Percentiles rank a stretch among this genome's conserved stretches.
Conservation (phyloP, 2,113 vertebrate species). For the Pygoscelis antarcticus region DNA sequence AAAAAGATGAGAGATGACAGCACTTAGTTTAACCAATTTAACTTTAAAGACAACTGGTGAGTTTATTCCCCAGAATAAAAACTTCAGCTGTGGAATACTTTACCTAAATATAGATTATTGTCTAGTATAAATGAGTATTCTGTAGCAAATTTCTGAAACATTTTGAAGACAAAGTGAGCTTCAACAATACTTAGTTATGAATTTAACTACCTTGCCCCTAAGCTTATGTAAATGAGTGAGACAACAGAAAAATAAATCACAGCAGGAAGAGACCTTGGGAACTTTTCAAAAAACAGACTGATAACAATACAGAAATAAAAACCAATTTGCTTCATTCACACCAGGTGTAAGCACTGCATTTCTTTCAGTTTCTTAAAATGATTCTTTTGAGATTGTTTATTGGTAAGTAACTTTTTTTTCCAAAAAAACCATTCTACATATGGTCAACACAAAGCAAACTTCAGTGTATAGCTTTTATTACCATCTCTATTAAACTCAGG, state of each 20-base stretch:
- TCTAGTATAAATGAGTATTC: background rate
- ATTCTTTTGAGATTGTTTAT: background rate
- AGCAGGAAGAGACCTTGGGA: background rate
- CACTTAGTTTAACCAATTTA: background rate
- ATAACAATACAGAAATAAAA: background rate
- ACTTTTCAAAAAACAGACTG: background rate
- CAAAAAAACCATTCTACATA: background rate
- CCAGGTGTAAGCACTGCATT: background rate
- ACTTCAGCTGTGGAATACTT: background rate
- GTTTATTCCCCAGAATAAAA: background rate
- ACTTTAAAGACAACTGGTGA: background rate
- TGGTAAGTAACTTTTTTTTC: background rate
- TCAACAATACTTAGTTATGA: background rate
- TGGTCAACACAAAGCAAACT: background rate
- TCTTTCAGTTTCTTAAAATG: background rate
- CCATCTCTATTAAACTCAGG: background rate
- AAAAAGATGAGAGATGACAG: background rate
- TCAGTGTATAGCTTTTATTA: background rate
- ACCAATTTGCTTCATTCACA: background rate
- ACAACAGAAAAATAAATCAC: background rate
- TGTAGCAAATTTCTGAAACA: background rate
- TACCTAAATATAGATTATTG: background rate
- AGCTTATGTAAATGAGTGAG: background rate
- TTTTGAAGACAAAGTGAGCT: background rate
- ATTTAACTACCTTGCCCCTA: background rate